Conservation (phyloP, 2,888 invertebrate species). For the Mesorhabditis spiculigera region DNA sequence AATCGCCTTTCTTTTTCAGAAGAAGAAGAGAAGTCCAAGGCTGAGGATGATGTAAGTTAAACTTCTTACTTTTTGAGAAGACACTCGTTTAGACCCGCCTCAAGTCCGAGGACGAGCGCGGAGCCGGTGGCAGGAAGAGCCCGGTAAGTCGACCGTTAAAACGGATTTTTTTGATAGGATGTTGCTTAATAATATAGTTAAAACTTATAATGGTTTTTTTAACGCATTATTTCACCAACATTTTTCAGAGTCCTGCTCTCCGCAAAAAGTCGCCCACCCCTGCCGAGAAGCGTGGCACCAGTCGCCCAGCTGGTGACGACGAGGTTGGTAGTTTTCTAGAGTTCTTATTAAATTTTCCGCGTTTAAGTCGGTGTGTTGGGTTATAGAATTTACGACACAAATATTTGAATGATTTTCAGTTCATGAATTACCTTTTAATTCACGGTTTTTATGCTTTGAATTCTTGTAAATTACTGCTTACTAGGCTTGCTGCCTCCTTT, state of each 20-base stretch:
- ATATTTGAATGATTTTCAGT: too few species aligned
- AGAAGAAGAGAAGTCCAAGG: background rate
- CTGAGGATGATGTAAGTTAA: background rate
- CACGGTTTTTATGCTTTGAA: too few species aligned
- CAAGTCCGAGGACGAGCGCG: slow-evolving; percentile 1
- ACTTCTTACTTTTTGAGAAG: background rate
- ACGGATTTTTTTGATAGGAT: background rate
- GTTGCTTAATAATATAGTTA: background rate
- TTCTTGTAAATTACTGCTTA: too few species aligned
- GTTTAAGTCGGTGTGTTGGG: too few species aligned
- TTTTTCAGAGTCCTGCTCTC: background rate
- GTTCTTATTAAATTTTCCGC: too few species aligned
- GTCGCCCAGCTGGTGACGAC: background rate
- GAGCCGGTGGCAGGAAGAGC: background rate
- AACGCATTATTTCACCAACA: too few species aligned
- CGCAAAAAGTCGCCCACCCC: background rate
- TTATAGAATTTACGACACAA: too few species aligned
- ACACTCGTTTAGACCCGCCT: background rate
- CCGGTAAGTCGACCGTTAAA: background rate
- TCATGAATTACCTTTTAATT: too few species aligned
- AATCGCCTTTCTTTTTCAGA: too few species aligned
- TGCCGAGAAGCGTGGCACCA: background rate
- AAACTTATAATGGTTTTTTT: too few species aligned
- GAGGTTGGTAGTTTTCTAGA: background rate
- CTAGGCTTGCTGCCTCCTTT: too few species aligned